Conservation (phyloP, 2,113 vertebrate genomes). For the Apteryx mantelli region DNA sequence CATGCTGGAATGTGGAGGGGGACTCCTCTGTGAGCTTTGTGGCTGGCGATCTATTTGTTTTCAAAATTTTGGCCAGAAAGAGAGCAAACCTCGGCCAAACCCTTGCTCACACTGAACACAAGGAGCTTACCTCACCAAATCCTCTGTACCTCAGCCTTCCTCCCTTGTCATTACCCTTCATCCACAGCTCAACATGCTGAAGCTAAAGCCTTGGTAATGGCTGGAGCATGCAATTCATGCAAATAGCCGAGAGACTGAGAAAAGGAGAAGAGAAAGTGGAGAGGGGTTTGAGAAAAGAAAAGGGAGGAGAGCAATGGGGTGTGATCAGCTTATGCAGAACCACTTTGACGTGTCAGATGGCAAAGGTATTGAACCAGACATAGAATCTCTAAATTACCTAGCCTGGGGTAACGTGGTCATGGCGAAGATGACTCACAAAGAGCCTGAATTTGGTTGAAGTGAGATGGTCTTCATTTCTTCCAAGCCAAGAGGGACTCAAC, state of each 20-base stretch:
- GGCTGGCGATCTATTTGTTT: not conserved
- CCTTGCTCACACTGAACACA: not conserved
- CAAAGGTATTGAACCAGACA: not conserved
- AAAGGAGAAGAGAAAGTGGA: not conserved
- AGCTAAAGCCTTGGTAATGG: not conserved
- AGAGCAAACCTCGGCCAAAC: not conserved
- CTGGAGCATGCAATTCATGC: not conserved
- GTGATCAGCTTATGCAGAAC: not conserved
- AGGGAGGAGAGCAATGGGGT: not conserved
- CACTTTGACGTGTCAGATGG: not conserved
- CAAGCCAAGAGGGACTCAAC: not conserved
- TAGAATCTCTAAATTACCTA: not conserved
- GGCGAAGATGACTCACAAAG: not conserved
- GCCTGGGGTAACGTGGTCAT: not conserved
- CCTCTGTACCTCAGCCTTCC: not conserved
- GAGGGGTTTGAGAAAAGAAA: not conserved
- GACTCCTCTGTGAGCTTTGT: not conserved
- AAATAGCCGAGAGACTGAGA: not conserved
- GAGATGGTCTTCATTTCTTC: not conserved
- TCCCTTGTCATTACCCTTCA: not conserved
- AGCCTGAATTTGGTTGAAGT: not conserved
- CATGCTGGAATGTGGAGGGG: not conserved
- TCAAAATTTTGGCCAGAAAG: not conserved
- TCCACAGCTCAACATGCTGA: not conserved
- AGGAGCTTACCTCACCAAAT: not conserved